Percentiles rank a stretch among this genome's conserved stretches.
Conservation (phyloP, 2,113 vertebrate species). For the Ranitomeya variabilis region DNA sequence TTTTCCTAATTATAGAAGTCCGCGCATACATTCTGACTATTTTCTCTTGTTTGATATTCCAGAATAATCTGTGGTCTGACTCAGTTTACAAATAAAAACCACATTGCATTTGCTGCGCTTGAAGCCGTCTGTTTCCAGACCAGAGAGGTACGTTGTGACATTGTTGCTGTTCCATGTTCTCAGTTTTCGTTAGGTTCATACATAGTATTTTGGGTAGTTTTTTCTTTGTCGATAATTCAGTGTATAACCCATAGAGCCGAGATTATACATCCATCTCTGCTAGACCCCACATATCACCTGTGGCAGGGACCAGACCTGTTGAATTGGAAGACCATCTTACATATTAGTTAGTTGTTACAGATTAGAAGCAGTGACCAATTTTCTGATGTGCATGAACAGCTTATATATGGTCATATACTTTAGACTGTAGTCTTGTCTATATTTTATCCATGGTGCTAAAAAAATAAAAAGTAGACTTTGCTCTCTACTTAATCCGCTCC, state of each 20-base stretch:
- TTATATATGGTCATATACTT: too few species aligned
- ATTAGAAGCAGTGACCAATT: too few species aligned
- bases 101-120: conserved; percentile 95
- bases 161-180: background rate
- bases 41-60: conserved; percentile 54
- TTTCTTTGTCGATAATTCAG: background rate
- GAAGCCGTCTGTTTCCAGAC: conserved; percentile 98
- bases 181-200: background rate
- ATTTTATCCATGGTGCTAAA: too few species aligned
- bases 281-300: too few species aligned
- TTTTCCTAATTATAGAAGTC: background rate
- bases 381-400: too few species aligned
- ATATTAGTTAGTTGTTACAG: background rate
- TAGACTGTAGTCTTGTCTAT: too few species aligned
- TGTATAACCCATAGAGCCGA: background rate
- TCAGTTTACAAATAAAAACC: conserved; percentile 96
- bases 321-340: background rate
- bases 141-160: conserved; percentile 82
- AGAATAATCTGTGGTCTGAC: conserved; percentile 99
- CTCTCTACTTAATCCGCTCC: too few species aligned
- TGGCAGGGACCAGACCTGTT: too few species aligned
- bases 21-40: background rate
- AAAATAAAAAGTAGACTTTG: too few species aligned
- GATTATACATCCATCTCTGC: background rate
- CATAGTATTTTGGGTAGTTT: background rate